Evolutionary conservation across 2,888 invertebrate genomes (phyloP), one percentile per base, ranked within the genome.

Genomic region (Cetonia aurata): DNA sequence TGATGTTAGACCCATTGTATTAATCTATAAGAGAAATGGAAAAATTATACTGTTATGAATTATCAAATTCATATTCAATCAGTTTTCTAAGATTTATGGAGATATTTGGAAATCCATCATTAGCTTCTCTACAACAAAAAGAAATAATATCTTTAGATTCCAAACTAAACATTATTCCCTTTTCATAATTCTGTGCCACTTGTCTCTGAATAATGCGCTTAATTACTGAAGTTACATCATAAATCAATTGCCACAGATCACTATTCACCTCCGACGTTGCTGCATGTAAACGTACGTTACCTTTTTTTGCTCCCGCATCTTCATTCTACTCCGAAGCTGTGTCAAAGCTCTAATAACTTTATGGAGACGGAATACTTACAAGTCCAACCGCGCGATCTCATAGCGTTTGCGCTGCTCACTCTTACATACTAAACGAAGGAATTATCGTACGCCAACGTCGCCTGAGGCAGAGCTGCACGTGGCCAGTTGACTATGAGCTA

Each of bases 331-430:
- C 44, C 25, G 44, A 6, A 3, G 44, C 37, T 44, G 31, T 31
- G 60, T 46, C 60, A 31, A 31, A 17, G 60, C 44, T 46, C 31
- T 60, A 60, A 60, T 60, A 57, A 57, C 46, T 60, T 48, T 15
- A 60, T 46, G 19, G 57, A 57, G 19, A 57, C 13, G 42, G 17
- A 57, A 42, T 42, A 41, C 57, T 42, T 57, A 57, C 57, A 46
- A 60, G 25, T 48, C 6, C 48, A 48, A 13, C 48, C 15, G 15
- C 15, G 15, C 48, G 15, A 17, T n/a, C 13, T 17, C 8, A 48
- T 6, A 13, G 17, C 25, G 15, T 9, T 59, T 9, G 6, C 13
- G 15, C 12, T 6, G 48, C 48, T 48, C 48, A 12, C 17, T 48
- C 48, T 48, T 37, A 37, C 8, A 10, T 46, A 13, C 31, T 15